Base-by-base conservation (phyloP, 2,888 invertebrate genomes). In the Quadriops clusia region DNA sequence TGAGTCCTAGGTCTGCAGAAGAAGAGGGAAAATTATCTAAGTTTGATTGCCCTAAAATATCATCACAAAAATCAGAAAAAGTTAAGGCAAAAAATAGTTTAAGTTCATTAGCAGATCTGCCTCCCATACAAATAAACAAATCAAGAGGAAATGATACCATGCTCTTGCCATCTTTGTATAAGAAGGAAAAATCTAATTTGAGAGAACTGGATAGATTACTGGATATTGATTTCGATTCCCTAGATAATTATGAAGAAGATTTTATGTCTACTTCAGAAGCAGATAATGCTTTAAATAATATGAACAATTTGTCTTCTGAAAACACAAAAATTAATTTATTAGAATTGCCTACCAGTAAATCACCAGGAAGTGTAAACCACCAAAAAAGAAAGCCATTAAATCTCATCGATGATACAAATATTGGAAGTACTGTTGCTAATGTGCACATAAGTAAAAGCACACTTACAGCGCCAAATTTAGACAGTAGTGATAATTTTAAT, bases 181-280 rank as follows among this genome's bases (percentile, higher is more conserved):
- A 41, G 15, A 58, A 54, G 37, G 58, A 58, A 34, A 56, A 52
- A 40, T 42, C 47, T 3, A 50, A 44, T 33, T 30, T 44, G 21
- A 49, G 45, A 30, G 56, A 56, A 17, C 37, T 51, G n/a, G 54
- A 57, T 36, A 51, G 52, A 35, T 34, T 54, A 22, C 53, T 56
- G 32, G 52, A 51, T 32, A n/a, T n/a, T n/a, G n/a, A n/a, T n/a
- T 37, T 39, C n/a, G 44, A 44, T 24, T 36, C 43, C 9, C 29
- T 49, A 16, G 52, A 49, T 33, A 55, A 56, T 33, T 60, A 58
- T 33, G 58, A 59, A 40, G 58, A 60, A 41, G 58, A 59, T 44
- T 58, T 58, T 40, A 54, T 56, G 45, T 53, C 50, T 3, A 44
- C 42, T n/a, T 46, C 44, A 33, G 49, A 47, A 24, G 28, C 41